A percentile compares a stretch with the other conserved stretches of the same genome.
Evolutionary conservation across 2,888 invertebrate species (phyloP).

Genomic region (Sminthurides aquaticus): DNA sequence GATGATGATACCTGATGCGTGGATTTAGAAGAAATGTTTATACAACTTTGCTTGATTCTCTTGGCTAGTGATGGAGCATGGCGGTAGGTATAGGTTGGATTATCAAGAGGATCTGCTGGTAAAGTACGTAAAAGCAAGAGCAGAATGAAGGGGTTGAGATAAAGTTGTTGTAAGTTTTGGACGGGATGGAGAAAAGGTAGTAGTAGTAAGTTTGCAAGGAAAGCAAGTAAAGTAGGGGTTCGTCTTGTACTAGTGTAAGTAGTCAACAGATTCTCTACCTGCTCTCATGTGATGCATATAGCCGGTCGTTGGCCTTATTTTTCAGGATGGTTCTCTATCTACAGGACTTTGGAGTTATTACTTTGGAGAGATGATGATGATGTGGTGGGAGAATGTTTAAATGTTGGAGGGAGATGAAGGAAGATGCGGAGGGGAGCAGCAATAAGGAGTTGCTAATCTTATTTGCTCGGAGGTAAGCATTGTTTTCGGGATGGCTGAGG

Average conservation of each 20-base stretch:
- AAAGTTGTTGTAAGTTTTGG: no score
- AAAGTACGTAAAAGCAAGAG: no score
- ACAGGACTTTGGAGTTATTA: neutral
- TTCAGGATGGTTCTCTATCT: neutral
- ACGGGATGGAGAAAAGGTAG: neutral
- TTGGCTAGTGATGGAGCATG: no score
- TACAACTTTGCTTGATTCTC: no score
- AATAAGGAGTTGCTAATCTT: neutral
- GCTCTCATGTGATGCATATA: conserved; percentile 1
- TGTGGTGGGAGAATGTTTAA: neutral
- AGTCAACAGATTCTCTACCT: neutral
- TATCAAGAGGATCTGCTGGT: no score
- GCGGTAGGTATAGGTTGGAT: no score
- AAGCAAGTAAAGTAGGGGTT: neutral
- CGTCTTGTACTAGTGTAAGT: neutral
- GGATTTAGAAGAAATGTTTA: neutral
- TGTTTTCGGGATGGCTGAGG: neutral
- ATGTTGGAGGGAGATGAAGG: neutral
- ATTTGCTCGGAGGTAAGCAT: neutral
- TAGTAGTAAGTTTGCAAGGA: neutral
- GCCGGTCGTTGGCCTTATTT: conserved; percentile 26
- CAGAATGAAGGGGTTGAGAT: no score
- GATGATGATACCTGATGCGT: neutral
- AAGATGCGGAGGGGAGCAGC: neutral
- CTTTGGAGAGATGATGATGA: neutral